Evolutionary conservation across 92 coral and sea anemone species (phyloP).

Genomic region (Parazoanthus darwini): DNA sequence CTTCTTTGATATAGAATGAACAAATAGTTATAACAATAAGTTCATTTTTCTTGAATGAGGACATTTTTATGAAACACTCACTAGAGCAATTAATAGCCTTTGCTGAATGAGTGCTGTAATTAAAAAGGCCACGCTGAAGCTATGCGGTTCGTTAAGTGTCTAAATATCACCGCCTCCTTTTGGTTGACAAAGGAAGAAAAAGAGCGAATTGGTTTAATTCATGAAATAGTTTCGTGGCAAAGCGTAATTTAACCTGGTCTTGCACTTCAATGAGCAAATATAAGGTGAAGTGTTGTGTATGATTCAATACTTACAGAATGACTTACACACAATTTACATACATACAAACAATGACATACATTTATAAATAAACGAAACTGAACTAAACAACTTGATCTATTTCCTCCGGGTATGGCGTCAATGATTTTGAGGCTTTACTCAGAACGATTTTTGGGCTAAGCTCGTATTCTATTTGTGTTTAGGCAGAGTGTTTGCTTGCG

Average conservation of each 20-base stretch:
- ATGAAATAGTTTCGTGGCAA: slow-evolving; percentile 1
- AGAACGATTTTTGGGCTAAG: too few species aligned
- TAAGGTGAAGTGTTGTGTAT: too few species aligned
- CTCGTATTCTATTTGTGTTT: too few species aligned
- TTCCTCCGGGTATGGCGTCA: too few species aligned
- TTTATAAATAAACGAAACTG: too few species aligned
- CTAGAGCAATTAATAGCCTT: neutral
- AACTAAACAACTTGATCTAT: too few species aligned
- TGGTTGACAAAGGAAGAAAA: neutral
- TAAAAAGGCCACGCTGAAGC: neutral
- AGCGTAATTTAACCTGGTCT: neutral
- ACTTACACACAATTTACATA: too few species aligned
- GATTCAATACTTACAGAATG: too few species aligned
- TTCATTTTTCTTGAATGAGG: neutral
- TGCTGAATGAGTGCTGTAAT: neutral
- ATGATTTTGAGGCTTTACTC: too few species aligned
- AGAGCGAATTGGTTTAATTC: neutral
- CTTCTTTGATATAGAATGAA: neutral
- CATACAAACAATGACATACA: too few species aligned
- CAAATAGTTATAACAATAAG: too few species aligned
- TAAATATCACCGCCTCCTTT: neutral
- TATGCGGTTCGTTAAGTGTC: neutral
- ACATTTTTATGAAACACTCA: neutral
- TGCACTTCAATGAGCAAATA: neutral
- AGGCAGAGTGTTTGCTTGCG: neutral